Base-by-base conservation (phyloP, 2,888 invertebrate genomes). In the Drosophila rubida region DNA sequence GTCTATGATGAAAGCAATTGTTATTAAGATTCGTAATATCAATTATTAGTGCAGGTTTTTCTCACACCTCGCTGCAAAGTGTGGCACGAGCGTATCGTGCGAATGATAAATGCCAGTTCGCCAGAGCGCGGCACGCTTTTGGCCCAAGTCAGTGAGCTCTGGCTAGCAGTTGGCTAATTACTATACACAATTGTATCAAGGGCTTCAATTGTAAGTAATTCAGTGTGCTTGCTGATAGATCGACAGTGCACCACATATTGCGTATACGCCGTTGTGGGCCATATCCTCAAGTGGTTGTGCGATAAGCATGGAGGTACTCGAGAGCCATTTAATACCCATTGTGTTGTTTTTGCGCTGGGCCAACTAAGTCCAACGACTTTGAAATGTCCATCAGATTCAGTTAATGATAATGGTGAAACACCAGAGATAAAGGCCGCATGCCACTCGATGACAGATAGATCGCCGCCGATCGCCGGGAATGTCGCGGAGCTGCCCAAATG, bases 321-420 rank as follows among this genome's bases (percentile, higher is more conserved):
- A 32, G 32, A 11, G 42, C 44, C 35, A 41, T 64, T 64, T 64
- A 60, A 57, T 48, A 32, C 19, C 19, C 32, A n/a, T n/a, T 49
- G 51, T 46, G 55, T 55, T 59, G 7, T 19, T 39, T 14, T 57
- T n/a, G n/a, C n/a, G 42, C 30, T 13, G 35, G 32, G 19, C 35
- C 42, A 16, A 13, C 4, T 61, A 71, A 71, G 42, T 13, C 45
- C 44, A n/a, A 60, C 48, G 75, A 76, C 75, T 75, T 75, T 75
- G 72, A 75, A 66, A 66, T 66, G 62, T 51, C 72, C 60, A 65
- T 69, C 62, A 58, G 65, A 30, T 57, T 37, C 13, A 50, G 49
- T 35, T 54, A 57, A 57, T 63, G 65, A 75, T 73, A 66, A 65
- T 64, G 51, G 7, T 16, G 9, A 58, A 55, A 35, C 22, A 11